Percentiles rank a stretch among this genome's conserved stretches.
Conservation (phyloP, 2,113 vertebrate species). For the Notiomystis cincta region DNA sequence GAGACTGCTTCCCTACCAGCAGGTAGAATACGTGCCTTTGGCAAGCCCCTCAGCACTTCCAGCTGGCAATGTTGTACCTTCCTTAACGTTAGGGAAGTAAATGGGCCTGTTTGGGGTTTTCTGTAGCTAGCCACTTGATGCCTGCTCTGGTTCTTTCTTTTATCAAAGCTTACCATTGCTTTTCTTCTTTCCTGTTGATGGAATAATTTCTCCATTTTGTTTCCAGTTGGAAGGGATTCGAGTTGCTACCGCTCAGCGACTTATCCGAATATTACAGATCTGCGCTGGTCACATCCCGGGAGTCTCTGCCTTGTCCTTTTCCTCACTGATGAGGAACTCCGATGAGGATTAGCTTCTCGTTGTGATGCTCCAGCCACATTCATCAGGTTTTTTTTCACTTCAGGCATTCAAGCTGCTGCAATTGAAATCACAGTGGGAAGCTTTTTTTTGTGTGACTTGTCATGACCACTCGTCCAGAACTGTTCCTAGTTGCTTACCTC, state of each 20-base stretch:
- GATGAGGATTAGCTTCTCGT: constrained; percentile 1
- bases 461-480: background rate
- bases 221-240: constrained; percentile 59
- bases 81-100: background rate
- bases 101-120: background rate
- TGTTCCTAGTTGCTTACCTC: background rate
- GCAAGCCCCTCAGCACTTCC: background rate
- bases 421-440: background rate
- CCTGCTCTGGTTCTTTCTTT: background rate
- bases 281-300: constrained; percentile 67
- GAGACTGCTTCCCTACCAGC: background rate
- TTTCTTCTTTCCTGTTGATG: background rate
- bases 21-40: background rate
- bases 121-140: background rate
- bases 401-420: background rate
- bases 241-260: constrained; percentile 61
- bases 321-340: constrained; percentile 42
- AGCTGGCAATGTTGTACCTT: background rate
- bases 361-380: background rate
- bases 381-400: background rate
- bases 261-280: constrained; percentile 69
- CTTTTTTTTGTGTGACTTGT: background rate
- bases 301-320: constrained; percentile 70
- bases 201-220: background rate
- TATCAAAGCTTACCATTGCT: background rate